phyloP scores from a whole-genome alignment of 1,140 invertebrate genomes.

The Caenorhabditis inopinata region DNA sequence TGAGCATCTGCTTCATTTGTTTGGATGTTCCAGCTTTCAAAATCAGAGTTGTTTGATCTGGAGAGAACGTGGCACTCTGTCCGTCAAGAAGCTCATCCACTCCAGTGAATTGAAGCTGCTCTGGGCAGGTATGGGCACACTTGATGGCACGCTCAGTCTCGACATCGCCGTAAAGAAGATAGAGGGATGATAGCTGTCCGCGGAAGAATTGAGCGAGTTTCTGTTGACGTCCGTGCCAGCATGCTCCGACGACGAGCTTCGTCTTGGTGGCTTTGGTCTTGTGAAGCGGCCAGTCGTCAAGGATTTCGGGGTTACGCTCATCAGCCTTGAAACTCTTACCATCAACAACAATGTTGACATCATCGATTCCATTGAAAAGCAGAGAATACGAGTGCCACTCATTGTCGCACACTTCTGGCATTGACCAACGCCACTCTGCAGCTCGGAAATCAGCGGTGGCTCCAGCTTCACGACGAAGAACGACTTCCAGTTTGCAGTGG shows the following conservation, averaged over 20 bases:
- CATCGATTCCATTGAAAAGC: slow-evolving; percentile 82
- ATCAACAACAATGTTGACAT: slow-evolving; percentile 71
- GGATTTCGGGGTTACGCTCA: slow-evolving; percentile 78
- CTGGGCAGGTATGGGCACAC: slow-evolving; percentile 56
- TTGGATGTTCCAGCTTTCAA: slow-evolving; percentile 51
- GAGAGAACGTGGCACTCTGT: slow-evolving; percentile 35
- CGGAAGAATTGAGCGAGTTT: slow-evolving; percentile 63
- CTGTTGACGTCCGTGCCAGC: slow-evolving; percentile 81
- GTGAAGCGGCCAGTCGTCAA: slow-evolving; percentile 99
- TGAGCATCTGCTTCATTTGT: slow-evolving; percentile 53
- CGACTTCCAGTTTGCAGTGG: slow-evolving; percentile 89
- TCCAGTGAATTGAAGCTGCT: slow-evolving; percentile 40
- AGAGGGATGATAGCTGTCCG: slow-evolving; percentile 55
- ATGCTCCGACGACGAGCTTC: slow-evolving; percentile 88
- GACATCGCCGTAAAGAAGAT: slow-evolving; percentile 54
- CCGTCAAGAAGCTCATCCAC: slow-evolving; percentile 32
- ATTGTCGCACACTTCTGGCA: slow-evolving; percentile 83
- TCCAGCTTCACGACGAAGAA: slow-evolving; percentile 86
- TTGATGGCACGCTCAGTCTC: slow-evolving; percentile 53
- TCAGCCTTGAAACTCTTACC: slow-evolving; percentile 78
- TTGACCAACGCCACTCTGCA: slow-evolving; percentile 94
- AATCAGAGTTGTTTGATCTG: slow-evolving; percentile 42
- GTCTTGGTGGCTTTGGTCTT: slow-evolving; percentile 89
- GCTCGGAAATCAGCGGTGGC: slow-evolving; percentile 91
- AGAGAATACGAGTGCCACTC: slow-evolving; percentile 98